These are phyloP conservation scores for Phthorimaea operculella DNA, from an alignment of 1,140 invertebrate genomes.

Conservation along the genomic window DNA sequence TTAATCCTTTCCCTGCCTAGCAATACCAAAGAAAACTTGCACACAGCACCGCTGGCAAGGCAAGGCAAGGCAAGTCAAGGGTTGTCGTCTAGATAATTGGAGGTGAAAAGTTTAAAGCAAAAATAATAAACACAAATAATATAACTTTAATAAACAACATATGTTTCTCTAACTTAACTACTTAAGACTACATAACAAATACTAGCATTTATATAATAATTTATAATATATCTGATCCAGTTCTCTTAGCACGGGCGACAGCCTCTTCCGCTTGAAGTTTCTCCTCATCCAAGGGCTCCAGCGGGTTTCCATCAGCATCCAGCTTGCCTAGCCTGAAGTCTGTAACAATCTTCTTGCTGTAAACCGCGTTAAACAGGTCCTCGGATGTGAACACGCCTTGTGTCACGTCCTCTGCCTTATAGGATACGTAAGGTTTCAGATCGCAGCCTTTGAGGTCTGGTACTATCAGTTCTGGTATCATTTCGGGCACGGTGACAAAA, in stretches of 20 bases:
- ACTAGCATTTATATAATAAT: too few species aligned
- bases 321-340: conserved; percentile 82
- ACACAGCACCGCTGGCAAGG: too few species aligned
- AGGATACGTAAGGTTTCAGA: conserved; percentile 95
- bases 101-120: too few species aligned
- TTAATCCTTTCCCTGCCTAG: too few species aligned
- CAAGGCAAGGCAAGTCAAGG: too few species aligned
- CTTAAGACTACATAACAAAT: conserved; percentile 17
- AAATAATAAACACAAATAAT: not conserved
- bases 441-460: conserved; percentile 84
- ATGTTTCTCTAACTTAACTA: conserved; percentile 12
- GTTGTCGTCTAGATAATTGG: too few species aligned
- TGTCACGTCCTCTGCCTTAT: conserved; percentile 77
- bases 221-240: conserved; percentile 83
- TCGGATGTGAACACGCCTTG: conserved; percentile 86
- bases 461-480: conserved; percentile 92
- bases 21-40: too few species aligned
- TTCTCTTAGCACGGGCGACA: conserved; percentile 72
- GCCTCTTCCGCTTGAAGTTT: conserved; percentile 79
- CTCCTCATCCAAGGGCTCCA: conserved; percentile 79
- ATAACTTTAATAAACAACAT: not conserved
- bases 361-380: conserved; percentile 86
- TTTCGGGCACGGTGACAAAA: conserved; percentile 82
- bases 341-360: conserved; percentile 81
- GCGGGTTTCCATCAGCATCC: conserved; percentile 73